Conservation (phyloP, 2,888 invertebrate genomes). For the Mimachlamys varia region DNA sequence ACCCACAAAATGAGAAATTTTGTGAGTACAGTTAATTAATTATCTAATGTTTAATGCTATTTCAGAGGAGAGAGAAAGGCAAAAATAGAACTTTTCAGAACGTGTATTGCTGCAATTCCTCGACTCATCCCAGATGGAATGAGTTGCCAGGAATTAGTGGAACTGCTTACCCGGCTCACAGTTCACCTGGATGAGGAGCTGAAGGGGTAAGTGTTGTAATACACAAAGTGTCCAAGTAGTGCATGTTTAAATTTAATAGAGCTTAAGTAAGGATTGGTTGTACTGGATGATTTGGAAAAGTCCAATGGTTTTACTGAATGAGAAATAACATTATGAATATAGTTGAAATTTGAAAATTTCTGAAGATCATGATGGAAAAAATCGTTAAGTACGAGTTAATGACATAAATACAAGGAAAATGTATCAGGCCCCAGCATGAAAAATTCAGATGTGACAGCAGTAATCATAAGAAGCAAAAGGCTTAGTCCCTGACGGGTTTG, state of each 20-base stretch:
- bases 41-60: not conserved
- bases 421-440: too few species aligned
- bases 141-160: slow-evolving; percentile 96
- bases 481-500: too few species aligned
- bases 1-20: too few species aligned
- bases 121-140: slow-evolving; percentile 98
- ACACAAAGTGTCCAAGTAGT: not conserved
- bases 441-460: too few species aligned
- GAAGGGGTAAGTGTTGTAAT: slow-evolving; percentile 84
- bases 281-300: not conserved
- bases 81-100: slow-evolving; percentile 97
- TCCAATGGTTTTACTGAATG: not conserved
- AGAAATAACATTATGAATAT: not conserved
- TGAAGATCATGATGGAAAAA: too few species aligned
- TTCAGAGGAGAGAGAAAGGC: slow-evolving; percentile 95
- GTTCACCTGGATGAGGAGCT: slow-evolving; percentile 99
- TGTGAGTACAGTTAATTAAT: too few species aligned
- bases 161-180: slow-evolving; percentile 95
- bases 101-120: slow-evolving; percentile 99
- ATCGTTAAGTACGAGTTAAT: too few species aligned
- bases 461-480: too few species aligned
- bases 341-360: too few species aligned
- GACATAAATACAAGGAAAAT: too few species aligned
- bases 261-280: not conserved
- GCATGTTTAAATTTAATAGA: not conserved